Base-by-base conservation (phyloP, 1,140 invertebrate genomes). In the Sitodiplosis mosellana region DNA sequence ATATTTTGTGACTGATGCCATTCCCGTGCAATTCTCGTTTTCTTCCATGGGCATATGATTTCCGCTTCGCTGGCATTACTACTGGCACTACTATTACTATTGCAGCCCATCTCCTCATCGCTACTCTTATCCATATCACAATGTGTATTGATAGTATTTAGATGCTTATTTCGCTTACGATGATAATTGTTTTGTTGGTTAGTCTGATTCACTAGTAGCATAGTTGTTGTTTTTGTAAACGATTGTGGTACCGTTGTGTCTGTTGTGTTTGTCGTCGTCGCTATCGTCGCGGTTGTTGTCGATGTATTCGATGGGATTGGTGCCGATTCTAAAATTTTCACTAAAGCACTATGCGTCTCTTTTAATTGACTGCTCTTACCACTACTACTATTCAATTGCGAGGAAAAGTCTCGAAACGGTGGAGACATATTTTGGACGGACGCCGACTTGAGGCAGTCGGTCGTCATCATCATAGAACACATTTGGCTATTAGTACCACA, bases 301-400 rank as follows among this genome's bases (percentile, higher is more conserved):
- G 17, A 20, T 19, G 18, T 43, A n/a, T 19, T 20, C 41, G n/a
- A 21, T 45, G 21, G 20, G 17, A 63, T 53, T 14, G 61, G 61
- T 47, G 57, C 61, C 12, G 61, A 61, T 51, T 64, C 61, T 45
- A 64, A 49, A 40, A 64, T 48, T 43, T 59, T 61, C n/a, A 64
- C 61, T 51, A 64, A 44, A 2, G 59, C 59, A n/a, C 61, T 61
- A 27, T 64, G 61, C 43, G 59, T 54, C 47, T 63, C 59, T 51
- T 63, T 63, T 22, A 63, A 52, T 50, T 61, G 43, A 45, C 43
- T 45, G 22, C 8, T 27, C 18, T 43, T 43, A 18, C 18, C 56
- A 48, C 59, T 56, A 51, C 58, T 63, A n/a, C 4, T 5, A 27
- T 27, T 27, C 27, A 27, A 10, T 27, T 27, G 27, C 27, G 27